Base-by-base conservation (phyloP, 1,140 invertebrate species). In the Neodiprion fabricii region DNA sequence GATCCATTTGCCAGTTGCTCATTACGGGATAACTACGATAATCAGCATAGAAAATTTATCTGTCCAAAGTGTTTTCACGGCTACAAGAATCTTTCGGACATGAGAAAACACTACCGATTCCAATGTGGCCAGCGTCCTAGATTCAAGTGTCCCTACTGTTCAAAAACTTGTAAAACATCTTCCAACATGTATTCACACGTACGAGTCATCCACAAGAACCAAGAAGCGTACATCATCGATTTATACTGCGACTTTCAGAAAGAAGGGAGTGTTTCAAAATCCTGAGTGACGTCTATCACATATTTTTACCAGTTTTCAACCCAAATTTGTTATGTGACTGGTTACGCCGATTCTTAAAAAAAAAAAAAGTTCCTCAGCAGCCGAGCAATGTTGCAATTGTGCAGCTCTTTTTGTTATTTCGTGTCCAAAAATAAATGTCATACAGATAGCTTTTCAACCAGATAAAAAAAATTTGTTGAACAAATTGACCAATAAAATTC, bases 111-210 rank as follows among this genome's bases (percentile, higher is more conserved):
- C 83, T 92, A 93, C 86, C 94, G 94, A 84, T 95, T 93, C 91
- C 94, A 95, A 84, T 96, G 95, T 85, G 94, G 94, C 79, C 94
- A 94, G 85, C 92, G 94, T 81, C 93, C 94, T 7, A 93, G 94
- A 78, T 95, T 94, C 80, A 91, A 93, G 79, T 95, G 94, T 82
- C 92, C 92, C 1, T 94, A 93, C 85, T 95, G 94, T 85, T 90
- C 92, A 8, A 85, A 88, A 53, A 86, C 81, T 49, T 81, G 85
- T 9, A 87, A 89, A 67, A 85, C 84, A n/a, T 89, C 85, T 4
- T 86, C 84, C 4, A 87, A 89, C 49, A 84, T 90, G 78, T 86
- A 87, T 23, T 77, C 82, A 8, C 88, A 89, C 67, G 81, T 88
- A 7, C 78, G 86, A 61, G 76, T 76, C 11, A 84, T 84, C 72